These are phyloP conservation scores for Drosophila differens DNA, from an alignment of 2,888 invertebrate genomes.

Conservation along the genomic window DNA sequence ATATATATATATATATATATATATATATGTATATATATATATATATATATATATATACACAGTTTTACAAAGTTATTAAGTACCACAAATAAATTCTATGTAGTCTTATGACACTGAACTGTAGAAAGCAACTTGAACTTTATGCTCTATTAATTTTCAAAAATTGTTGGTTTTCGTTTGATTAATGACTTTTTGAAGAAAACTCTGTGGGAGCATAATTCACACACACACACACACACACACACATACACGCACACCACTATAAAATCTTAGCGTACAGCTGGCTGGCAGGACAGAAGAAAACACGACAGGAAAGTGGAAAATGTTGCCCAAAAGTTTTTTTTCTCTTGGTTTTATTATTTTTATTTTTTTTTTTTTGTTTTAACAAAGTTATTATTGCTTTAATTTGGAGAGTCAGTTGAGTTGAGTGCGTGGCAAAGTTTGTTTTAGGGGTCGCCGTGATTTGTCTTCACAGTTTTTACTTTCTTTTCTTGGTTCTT, in stretches of 20 bases:
- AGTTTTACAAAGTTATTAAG: not conserved
- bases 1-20: not conserved
- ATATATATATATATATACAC: not conserved
- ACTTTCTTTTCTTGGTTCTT: constrained; percentile 8
- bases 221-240: constrained; percentile 2
- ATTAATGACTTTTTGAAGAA: constrained; percentile 9
- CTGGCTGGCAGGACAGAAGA: constrained; percentile 12
- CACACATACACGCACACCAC: not conserved
- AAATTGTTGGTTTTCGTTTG: not conserved
- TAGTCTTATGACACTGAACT: not conserved
- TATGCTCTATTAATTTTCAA: constrained; percentile 14
- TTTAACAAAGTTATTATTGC: constrained; percentile 77
- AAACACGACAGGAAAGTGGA: constrained; percentile 26
- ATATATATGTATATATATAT: not conserved
- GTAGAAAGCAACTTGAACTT: not conserved
- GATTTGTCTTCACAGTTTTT: constrained; percentile 59
- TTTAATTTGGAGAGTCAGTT: constrained; percentile 78
- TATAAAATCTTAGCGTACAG: constrained; percentile 12
- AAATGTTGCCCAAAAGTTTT: constrained; percentile 31
- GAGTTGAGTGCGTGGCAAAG: constrained; percentile 59
- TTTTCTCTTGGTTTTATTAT: not conserved
- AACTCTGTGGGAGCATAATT: constrained; percentile 19
- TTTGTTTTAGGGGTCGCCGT: constrained; percentile 45
- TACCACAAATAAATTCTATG: not conserved
- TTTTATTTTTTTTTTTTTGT: constrained; percentile 27